These are phyloP conservation scores for Uria lomvia DNA, from an alignment of 2,113 vertebrate species.

Conservation along the genomic window DNA sequence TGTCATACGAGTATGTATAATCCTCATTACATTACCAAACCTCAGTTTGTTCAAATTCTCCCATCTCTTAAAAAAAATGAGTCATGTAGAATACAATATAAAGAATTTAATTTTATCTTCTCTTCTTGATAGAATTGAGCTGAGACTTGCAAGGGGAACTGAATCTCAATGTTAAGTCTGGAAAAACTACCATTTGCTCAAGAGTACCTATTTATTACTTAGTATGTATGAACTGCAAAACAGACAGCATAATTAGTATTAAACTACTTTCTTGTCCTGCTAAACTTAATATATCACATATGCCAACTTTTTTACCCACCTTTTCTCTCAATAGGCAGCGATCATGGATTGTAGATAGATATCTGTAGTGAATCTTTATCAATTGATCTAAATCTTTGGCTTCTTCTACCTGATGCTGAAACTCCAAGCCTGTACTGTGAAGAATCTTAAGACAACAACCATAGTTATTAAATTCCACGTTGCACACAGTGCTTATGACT, in stretches of 20 bases:
- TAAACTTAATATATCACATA: neutral
- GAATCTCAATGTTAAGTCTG: neutral
- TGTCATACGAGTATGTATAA: neutral
- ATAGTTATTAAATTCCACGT: neutral
- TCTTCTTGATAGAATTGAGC: neutral
- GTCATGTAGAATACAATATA: neutral
- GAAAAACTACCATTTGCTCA: neutral
- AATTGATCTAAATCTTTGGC: conserved; percentile 97
- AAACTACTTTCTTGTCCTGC: neutral
- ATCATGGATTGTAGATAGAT: conserved; percentile 95
- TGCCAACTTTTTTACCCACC: conserved; percentile 64
- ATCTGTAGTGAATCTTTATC: conserved; percentile 98
- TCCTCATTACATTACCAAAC: neutral
- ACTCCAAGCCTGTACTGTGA: conserved; percentile 96
- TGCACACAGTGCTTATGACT: neutral
- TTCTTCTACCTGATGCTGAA: conserved; percentile 97
- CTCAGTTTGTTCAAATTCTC: neutral
- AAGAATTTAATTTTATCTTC: neutral
- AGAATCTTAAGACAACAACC: conserved; percentile 82
- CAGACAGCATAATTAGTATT: neutral
- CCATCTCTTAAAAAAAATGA: neutral
- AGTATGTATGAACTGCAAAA: neutral
- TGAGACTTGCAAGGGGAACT: neutral
- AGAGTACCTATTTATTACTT: neutral
- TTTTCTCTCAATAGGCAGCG: conserved; percentile 95